Evolutionary conservation across 2,113 vertebrate species (phyloP), one percentile per base, ranked within the genome.

Genomic region (Puffinus mauretanicus): DNA sequence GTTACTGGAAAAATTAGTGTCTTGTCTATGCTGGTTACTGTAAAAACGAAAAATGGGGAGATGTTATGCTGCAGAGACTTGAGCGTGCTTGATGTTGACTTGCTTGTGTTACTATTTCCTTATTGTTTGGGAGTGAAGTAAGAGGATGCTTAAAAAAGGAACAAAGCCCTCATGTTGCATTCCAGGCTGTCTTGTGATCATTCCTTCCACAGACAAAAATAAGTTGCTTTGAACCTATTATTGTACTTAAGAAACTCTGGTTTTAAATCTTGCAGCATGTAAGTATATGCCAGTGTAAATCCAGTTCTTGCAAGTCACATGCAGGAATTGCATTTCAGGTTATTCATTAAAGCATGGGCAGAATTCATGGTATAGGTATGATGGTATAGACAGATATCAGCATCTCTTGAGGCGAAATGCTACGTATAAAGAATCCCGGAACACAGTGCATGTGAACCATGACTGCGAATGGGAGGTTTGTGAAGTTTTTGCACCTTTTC

Each of bases 191-290:
- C 95, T 91, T 94, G 91, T 97, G 94, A 96, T 92, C 65, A 49
- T 96, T 91, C 92, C 86, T 90, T 96, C 92, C 87, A 95, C 42
- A 27, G 91, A 86, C 76, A 91, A 95, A 97, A 96, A 96, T 92
- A 96, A 94, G 46, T 96, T 84, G 73, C 92, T 90, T 96, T 95
- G 92, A 96, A 95, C 88, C 55, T 95, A 62, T 94, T 90, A 40
- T 52, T 97, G 70, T 84, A 30, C 60, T 92, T 80, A 27, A 75
- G 86, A 88, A 94, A 64, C 73, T 75, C 54, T 70, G 73, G 52
- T 58, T 96, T 95, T 93, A 93, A 87, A 64, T 90, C 78, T 79
- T 38, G 40, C 21, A 47, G 86, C 42, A 2, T 87, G 36, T 69
- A 84, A 93, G 34, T 66, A 49, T 88, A 40, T 77, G 58, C 62